Base-by-base conservation (phyloP, 2,797 vertebrate species). In the Gephyroberyx darwinii region DNA sequence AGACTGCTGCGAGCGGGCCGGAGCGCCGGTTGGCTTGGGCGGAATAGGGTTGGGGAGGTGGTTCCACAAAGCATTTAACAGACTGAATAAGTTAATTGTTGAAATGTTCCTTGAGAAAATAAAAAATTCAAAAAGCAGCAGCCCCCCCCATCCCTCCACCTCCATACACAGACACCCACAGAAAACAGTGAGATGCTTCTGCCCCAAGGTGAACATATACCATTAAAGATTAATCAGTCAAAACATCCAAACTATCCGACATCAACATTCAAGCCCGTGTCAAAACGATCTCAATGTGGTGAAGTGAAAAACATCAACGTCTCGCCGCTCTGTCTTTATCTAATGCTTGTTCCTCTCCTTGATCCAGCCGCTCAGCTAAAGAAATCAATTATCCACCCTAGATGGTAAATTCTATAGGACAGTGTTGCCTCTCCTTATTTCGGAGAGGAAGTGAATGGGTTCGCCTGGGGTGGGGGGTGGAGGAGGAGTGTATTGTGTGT, bases 351-450 rank as follows among this genome's bases (percentile, higher is more conserved):
- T 5, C 48, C 20, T 58, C 16, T 48, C 37, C 53, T 37, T 35
- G 47, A 72, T 43, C 39, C 45, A 69, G 37, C 60, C 13, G 13
- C 61, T 55, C 30, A 12, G 65, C 59, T 52, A 47, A 59, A 78
- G 26, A 70, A 88, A 77, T 76, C 75, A 88, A 86, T 90, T 88
- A 86, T 91, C 83, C 80, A 84, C 65, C 65, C 87, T 80, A 91
- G 54, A 92, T 90, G 83, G 84, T 84, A 86, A 80, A 74, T 52
- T 88, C 64, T 84, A 87, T 84, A 69, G 77, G 17, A 3, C 67
- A 3, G 54, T 1, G 54, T 58, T 54, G 54, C 57, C 45, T 74
- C 70, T 71, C 78, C 72, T 80, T 62, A 19, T 16, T 56, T 59
- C 43, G 30, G 45, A 19, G 58, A 62, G 47, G 76, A 55, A 35